Percentiles rank a stretch among this genome's conserved stretches.
Evolutionary conservation across 2,113 vertebrate species (phyloP).

Genomic region (Hoplias malabaricus): DNA sequence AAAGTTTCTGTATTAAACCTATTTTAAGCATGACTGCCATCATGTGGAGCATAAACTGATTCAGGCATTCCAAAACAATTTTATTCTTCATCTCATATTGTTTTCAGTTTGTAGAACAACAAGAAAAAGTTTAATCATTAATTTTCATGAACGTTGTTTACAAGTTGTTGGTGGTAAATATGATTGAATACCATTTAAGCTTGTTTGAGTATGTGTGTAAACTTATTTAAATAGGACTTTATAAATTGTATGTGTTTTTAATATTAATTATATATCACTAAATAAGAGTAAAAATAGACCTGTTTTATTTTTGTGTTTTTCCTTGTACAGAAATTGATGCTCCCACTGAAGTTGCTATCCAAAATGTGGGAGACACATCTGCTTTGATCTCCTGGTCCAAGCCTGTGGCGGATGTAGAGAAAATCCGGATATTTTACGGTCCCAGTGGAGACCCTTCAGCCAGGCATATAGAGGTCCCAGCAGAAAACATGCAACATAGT

Average conservation of each 20-base stretch:
- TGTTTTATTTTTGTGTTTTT: background rate
- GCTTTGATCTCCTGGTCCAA: slow-evolving; percentile 87
- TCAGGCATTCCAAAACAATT: no score
- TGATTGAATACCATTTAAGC: no score
- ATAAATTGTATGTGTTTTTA: background rate
- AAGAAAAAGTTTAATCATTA: no score
- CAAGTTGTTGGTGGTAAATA: no score
- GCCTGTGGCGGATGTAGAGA: slow-evolving; percentile 81
- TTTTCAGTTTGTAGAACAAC: no score
- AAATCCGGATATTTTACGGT: slow-evolving; percentile 78
- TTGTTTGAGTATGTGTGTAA: no score
- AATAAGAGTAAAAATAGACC: background rate
- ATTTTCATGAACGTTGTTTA: no score
- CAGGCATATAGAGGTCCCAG: slow-evolving; percentile 76
- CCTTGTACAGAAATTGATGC: slow-evolving; percentile 79
- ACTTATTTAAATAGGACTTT: no score
- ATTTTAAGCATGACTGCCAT: no score
- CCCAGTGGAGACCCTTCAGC: slow-evolving; percentile 75
- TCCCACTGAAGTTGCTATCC: slow-evolving; percentile 83
- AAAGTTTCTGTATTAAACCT: no score
- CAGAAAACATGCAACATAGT: slow-evolving; percentile 83
- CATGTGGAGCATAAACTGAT: no score
- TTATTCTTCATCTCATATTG: no score
- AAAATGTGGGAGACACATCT: slow-evolving; percentile 84
- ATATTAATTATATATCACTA: background rate